phyloP scores from a whole-genome alignment of 2,888 invertebrate species.

The Bibio marci region DNA sequence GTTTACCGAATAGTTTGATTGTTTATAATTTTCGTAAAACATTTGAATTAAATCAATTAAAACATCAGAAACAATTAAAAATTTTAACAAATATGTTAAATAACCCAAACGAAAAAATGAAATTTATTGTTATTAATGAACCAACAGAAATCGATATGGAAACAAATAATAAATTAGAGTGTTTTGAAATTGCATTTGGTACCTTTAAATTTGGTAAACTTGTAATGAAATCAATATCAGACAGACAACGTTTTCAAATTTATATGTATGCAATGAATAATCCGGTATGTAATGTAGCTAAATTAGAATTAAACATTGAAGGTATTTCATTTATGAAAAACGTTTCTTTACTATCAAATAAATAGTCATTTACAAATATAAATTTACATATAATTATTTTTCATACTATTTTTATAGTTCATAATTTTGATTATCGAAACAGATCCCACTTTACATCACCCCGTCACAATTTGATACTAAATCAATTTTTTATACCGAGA shows the following conservation, averaged over 20 bases:
- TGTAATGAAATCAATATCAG: neutral
- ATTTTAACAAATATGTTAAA: slow-evolving; percentile 1
- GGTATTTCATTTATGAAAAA: neutral
- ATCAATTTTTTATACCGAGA: too few relatives aligned
- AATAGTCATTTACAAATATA: too few relatives aligned
- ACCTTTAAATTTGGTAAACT: neutral
- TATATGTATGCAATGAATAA: neutral
- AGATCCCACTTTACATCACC: too few relatives aligned
- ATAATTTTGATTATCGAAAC: too few relatives aligned
- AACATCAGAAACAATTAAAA: slow-evolving; percentile 1
- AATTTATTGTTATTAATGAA: slow-evolving; percentile 4
- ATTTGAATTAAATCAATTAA: neutral
- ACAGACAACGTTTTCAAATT: neutral
- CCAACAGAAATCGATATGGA: neutral
- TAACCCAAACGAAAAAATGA: neutral
- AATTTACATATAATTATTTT: too few relatives aligned
- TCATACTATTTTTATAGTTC: too few relatives aligned
- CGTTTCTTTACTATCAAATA: neutral
- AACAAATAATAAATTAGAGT: neutral
- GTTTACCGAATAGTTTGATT: neutral
- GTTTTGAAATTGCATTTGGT: neutral
- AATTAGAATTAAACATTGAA: neutral
- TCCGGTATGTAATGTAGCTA: neutral
- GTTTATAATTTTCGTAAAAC: neutral
- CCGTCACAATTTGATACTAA: too few relatives aligned